Evolutionary conservation across 2,888 invertebrate species (phyloP), one percentile per base, ranked within the genome.

Genomic region (Tridacna gigas): DNA sequence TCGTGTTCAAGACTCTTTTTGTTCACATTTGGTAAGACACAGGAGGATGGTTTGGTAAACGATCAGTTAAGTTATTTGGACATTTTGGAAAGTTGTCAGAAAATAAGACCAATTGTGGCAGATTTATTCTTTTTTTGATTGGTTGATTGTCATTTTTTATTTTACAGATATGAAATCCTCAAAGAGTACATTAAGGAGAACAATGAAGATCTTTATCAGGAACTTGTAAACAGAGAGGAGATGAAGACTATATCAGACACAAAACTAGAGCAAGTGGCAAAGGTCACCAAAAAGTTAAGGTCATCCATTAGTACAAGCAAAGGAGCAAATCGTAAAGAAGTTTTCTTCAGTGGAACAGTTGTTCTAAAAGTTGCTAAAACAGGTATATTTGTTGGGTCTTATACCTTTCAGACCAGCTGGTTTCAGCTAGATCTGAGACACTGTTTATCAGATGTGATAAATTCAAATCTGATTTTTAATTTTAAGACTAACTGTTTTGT

Each of bases 121-220:
- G 3, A 37, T 37, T 2, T 37, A 4, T 37, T 37, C 2, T 37
- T 37, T 37, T 37, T 37, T 37, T 37, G 37, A 37, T 37, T 37
- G 7, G 37, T 12, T 3, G 15, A 65, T 65, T 22, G 65, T 25
- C 26, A 25, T n/a, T 5, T 1, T 18, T n/a, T 7, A 22, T 12
- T n/a, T 75, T 76, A 13, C 45, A 86, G 86, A 51, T 86, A 84
- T 74, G 74, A 82, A 48, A 78, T 80, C 4, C 63, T 87, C 12
- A 87, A 83, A 45, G 77, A 80, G 0, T 79, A 80, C 63, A 79
- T 87, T 28, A 81, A 87, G 47, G 84, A 83, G 26, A 66, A 84
- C 65, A 87, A 87, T 81, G 82, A 83, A 69, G 84, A 84, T 75
- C 63, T 87, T n/a, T 87, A 83, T 61, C 80, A 84, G 47, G 84